Base-by-base conservation (phyloP, 2,113 vertebrate genomes). In the Collichthys lucidus region DNA sequence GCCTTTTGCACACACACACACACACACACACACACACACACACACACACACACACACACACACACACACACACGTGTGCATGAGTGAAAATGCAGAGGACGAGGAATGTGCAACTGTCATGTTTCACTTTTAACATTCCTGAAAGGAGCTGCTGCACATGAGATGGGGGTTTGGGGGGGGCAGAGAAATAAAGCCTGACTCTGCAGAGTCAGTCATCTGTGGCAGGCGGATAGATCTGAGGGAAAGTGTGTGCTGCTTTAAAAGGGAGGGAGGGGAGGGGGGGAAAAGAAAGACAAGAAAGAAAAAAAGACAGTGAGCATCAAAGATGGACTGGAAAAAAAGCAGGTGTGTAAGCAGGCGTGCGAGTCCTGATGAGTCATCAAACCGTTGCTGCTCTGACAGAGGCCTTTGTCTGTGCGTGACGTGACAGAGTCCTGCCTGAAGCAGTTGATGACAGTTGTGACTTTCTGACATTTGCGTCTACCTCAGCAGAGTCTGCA, bases 31-130 rank as follows among this genome's bases (percentile, higher is more conserved):
- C 10, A 47, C 19, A n/a, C 35, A 17, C 74, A 55, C 24, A 31
- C 20, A 26, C 62, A 29, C 22, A 74, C 60, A 88, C 47, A 84
- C 8, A 11, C 19, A n/a, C 35, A 17, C 74, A 55, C 24, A 31
- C 20, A 26, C 62, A 29, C 22, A 74, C 60, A 88, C 47, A 84
- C 8, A 11, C 74, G 55, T 29, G 26, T 57, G 74, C 78, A 63
- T 1, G 60, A 76, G 82, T 49, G 42, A 67, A 78, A 84, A 20
- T 42, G 73, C 68, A 59, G 77, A 55, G 17, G 69, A 47, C 40
- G 57, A 70, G 71, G 77, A 88, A 89, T 84, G 85, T 73, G 77
- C 74, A 60, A 84, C 86, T 68, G 84, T 92, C 87, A 88, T 84
- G 84, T 85, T 90, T 90, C 68, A 79, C 86, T 84, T 68, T 63